Evolutionary conservation across 1,140 invertebrate species (phyloP), one percentile per base, ranked within the genome.

Genomic region (Zaprionus camerounensis): DNA sequence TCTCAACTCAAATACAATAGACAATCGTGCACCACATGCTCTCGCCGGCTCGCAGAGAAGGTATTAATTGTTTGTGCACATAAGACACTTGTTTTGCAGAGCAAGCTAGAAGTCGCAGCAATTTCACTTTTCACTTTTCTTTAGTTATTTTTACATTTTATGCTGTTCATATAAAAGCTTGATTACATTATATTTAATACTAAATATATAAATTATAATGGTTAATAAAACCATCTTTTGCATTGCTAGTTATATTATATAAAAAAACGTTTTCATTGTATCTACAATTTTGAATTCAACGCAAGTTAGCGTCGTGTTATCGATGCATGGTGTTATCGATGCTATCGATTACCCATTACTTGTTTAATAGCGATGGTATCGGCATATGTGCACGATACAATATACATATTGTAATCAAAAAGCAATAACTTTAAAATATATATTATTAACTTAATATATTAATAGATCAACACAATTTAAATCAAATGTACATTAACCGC

Each of bases 41-140:
- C 12, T 24, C 55, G 36, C 20, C 1, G 57, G 53, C n/a, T 34
- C 31, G 55, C 63, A 41, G 56, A 17, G 64, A 38, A 61, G 67
- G 62, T 69, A 68, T 34, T 87, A 88, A 84, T 88, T 90, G 69
- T 74, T 90, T 79, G 71, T 56, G 56, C 36, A 79, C 84, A 81
- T 59, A 80, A 68, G 5, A 44, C 57, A 76, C 73, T 71, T 73
- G 61, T 55, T 63, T 58, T 56, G 67, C 74, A 78, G 64, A 85
- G 51, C 66, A 53, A 36, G 44, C 34, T 57, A 67, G 71, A 41
- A 38, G 78, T 73, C 58, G 34, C 62, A 68, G 62, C 69, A 87
- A 88, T 88, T 87, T 87, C 83, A 87, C 83, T 87, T 87, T 87
- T 87, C 20, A 56, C 15, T 38, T n/a, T n/a, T 66, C 26, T 66